A percentile compares a stretch with the other conserved stretches of the same genome.
Evolutionary conservation across 1,140 invertebrate genomes (phyloP).

Genomic region (Drosophila lowei): DNA sequence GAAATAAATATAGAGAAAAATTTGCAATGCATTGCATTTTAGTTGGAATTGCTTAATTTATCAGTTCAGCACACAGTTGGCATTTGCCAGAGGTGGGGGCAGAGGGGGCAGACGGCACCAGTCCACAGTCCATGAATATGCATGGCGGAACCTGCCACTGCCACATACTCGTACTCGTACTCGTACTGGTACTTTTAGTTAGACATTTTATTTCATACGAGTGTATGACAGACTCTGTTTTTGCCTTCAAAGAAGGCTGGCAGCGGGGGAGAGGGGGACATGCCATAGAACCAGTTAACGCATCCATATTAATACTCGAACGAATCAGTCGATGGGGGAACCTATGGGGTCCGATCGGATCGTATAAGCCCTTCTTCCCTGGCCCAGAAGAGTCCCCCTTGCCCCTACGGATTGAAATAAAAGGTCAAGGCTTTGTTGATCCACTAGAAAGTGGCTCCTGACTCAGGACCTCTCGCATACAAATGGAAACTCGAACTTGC

Average conservation of each 20-base stretch:
- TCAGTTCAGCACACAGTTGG: slow-evolving; percentile 79
- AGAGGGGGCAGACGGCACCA: not conserved
- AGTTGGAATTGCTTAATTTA: slow-evolving; percentile 75
- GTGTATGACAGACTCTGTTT: slow-evolving; percentile 6
- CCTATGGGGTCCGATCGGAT: too few species aligned
- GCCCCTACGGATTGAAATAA: too few species aligned
- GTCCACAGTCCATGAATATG: slow-evolving; percentile 47
- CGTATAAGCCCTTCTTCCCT: too few species aligned
- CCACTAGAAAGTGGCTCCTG: too few species aligned
- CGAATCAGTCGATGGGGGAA: too few species aligned
- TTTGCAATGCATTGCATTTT: slow-evolving; percentile 73
- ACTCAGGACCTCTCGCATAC: not conserved
- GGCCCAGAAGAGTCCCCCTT: too few species aligned
- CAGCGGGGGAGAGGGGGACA: too few species aligned
- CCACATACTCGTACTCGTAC: too few species aligned
- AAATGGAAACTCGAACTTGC: slow-evolving; percentile 8
- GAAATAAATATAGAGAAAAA: slow-evolving; percentile 33
- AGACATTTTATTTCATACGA: slow-evolving; percentile 45
- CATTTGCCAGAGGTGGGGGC: slow-evolving; percentile 48
- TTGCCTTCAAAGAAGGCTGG: slow-evolving; percentile 7
- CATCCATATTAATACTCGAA: slow-evolving; percentile 12
- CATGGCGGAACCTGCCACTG: slow-evolving; percentile 41
- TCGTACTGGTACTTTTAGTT: too few species aligned
- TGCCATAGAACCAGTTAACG: not conserved
- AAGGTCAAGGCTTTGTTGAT: too few species aligned